Conservation (phyloP, 2,113 vertebrate genomes). For the Sorex araneus region DNA sequence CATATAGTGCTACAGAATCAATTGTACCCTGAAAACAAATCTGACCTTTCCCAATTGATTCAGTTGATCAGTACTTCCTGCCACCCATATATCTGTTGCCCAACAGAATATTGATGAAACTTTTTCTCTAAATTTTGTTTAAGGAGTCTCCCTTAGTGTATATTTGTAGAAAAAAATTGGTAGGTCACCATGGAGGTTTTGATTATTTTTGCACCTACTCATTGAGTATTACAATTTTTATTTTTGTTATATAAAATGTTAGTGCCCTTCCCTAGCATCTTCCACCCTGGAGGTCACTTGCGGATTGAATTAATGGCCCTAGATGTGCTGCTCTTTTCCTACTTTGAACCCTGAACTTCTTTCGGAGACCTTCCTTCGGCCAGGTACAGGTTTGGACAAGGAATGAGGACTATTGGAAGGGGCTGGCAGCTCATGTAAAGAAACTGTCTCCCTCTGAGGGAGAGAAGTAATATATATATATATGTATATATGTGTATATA, state of each 20-base stretch:
- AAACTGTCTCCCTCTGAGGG: neutral
- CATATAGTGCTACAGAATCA: neutral
- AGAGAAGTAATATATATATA: neutral
- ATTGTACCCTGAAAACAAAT: neutral
- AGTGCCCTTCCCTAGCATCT: neutral
- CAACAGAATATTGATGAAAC: neutral
- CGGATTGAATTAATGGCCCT: neutral
- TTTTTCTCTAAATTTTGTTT: neutral
- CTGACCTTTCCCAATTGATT: neutral
- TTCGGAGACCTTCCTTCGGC: constrained; percentile 24
- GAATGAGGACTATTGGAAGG: neutral
- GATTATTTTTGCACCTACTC: constrained; percentile 19
- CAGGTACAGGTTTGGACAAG: neutral
- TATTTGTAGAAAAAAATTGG: constrained; percentile 49
- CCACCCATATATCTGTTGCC: neutral
- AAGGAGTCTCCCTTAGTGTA: neutral
- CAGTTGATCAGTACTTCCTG: neutral
- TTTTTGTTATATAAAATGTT: neutral
- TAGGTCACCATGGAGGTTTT: neutral
- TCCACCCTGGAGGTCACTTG: neutral
- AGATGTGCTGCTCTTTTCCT: neutral
- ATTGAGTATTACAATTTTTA: constrained; percentile 27
- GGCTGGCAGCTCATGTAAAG: neutral
- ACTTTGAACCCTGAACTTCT: neutral
- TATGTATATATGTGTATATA: no score